These are phyloP conservation scores for Poecile atricapillus DNA, from an alignment of 2,113 vertebrate species.

Conservation along the genomic window DNA sequence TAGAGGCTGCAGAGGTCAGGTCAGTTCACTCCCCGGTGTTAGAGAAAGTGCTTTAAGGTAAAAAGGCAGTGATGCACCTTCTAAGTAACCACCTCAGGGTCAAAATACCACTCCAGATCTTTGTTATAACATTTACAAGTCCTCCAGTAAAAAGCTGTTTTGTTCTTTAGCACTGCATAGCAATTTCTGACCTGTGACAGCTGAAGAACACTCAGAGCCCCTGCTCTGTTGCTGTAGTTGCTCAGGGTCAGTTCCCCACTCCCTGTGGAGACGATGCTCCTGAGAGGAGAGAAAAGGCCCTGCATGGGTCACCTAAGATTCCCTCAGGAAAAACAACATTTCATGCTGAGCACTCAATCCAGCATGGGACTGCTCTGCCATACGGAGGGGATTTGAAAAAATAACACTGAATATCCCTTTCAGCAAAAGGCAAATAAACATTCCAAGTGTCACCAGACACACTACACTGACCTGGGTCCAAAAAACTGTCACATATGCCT, in stretches of 20 bases:
- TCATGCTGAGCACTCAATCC: background rate
- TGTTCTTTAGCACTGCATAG: background rate
- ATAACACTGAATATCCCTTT: background rate
- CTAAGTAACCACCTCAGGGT: background rate
- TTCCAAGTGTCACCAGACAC: background rate
- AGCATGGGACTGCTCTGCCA: background rate
- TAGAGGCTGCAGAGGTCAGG: background rate
- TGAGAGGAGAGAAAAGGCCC: background rate
- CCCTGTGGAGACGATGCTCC: background rate
- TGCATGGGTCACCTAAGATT: background rate
- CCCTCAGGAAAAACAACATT: background rate
- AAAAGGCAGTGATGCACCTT: background rate
- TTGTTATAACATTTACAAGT: background rate
- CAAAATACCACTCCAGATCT: background rate
- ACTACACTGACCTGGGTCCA: background rate
- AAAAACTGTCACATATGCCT: background rate
- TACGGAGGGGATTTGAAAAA: background rate
- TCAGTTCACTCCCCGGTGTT: background rate
- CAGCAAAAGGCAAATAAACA: background rate
- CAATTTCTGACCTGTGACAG: background rate
- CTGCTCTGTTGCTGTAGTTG: background rate
- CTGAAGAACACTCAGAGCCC: background rate
- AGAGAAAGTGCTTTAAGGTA: background rate
- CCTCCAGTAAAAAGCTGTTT: background rate
- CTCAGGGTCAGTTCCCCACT: background rate